Percentiles rank a stretch among this genome's conserved stretches.
These are phyloP conservation scores for Alauda arvensis DNA, from an alignment of 2,797 vertebrate species.

Conservation along the genomic window DNA sequence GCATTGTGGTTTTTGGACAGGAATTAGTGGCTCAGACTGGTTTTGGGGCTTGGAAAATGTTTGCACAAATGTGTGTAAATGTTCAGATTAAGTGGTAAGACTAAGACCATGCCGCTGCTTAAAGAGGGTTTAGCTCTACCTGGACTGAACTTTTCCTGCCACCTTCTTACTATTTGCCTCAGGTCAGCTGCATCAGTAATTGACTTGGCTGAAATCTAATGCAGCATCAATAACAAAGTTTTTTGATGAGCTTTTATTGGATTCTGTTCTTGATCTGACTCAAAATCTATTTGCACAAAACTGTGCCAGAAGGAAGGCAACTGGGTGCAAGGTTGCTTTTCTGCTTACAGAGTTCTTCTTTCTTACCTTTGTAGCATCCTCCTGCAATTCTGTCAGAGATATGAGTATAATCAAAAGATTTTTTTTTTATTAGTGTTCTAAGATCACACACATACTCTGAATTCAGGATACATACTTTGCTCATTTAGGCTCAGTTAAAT, in stretches of 20 bases:
- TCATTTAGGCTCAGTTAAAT: not conserved
- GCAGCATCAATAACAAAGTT: not conserved
- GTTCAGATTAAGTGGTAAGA: not conserved
- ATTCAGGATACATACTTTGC: not conserved
- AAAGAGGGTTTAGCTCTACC: not conserved
- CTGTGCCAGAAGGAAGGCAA: not conserved
- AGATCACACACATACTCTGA: not conserved
- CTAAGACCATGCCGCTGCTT: not conserved
- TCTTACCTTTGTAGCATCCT: not conserved
- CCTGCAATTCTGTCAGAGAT: not conserved
- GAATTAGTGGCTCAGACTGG: not conserved
- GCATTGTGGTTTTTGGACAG: not conserved
- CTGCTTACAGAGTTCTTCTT: not conserved
- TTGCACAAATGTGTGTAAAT: not conserved
- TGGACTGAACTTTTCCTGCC: not conserved
- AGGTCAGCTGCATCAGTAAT: not conserved
- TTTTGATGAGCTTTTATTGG: not conserved
- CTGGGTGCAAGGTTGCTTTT: not conserved
- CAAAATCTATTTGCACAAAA: not conserved
- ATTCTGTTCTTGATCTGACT: not conserved
- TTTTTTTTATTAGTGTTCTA: not conserved
- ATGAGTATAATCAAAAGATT: rapidly evolving
- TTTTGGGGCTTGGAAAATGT: not conserved
- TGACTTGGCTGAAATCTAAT: not conserved
- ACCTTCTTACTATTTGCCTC: not conserved